phyloP scores from a whole-genome alignment of 2,113 vertebrate genomes.

The Lepus europaeus region DNA sequence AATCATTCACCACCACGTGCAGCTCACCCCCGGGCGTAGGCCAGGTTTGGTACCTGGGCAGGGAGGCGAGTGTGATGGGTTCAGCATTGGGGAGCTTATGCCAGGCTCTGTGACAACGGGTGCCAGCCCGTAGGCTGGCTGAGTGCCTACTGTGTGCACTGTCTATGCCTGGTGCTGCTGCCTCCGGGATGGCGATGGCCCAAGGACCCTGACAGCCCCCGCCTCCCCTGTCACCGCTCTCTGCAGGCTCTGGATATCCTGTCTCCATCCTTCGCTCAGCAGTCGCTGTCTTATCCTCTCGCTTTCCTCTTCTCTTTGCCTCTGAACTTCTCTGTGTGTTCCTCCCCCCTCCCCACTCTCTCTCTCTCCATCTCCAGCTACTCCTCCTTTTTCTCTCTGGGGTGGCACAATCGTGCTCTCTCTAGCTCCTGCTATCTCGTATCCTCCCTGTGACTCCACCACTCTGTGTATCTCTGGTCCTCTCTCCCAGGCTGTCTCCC shows the following conservation, averaged over 20 bases:
- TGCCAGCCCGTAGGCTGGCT: background rate
- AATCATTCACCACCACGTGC: background rate
- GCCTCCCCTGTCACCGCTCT: background rate
- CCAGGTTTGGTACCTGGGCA: background rate
- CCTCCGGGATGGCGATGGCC: background rate
- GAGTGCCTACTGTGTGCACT: background rate
- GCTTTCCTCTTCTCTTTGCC: background rate
- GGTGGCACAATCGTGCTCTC: background rate
- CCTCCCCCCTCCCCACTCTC: background rate
- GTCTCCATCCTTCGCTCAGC: background rate
- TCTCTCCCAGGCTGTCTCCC: background rate
- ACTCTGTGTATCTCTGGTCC: background rate
- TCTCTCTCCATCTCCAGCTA: background rate
- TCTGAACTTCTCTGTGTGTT: background rate
- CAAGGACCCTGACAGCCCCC: background rate
- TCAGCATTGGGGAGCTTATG: background rate
- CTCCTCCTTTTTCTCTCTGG: background rate
- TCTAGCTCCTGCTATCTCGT: background rate
- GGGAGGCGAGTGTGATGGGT: no score
- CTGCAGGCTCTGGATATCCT: background rate
- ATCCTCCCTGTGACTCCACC: background rate
- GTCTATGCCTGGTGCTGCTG: background rate
- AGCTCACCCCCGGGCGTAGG: background rate
- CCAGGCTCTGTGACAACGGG: background rate
- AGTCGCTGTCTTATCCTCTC: background rate